phyloP scores from a whole-genome alignment of 2,797 vertebrate genomes.

The Sparidentex hasta region DNA sequence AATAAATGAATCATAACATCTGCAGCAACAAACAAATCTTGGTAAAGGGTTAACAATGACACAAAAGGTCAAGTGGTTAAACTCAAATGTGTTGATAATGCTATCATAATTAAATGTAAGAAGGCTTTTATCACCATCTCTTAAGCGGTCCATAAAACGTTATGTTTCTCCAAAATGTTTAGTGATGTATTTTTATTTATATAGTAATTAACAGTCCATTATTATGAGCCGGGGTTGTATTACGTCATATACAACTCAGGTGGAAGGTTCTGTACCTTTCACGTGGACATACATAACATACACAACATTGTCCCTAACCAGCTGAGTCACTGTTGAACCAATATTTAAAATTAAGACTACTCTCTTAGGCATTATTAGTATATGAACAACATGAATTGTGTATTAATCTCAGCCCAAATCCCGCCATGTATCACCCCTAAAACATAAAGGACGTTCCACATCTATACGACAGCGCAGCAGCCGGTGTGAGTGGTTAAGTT shows the following conservation, averaged over 20 bases:
- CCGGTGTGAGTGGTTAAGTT: constrained; percentile 55
- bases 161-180: no score
- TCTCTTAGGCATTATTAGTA: constrained; percentile 37
- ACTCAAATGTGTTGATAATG: no score
- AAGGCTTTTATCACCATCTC: no score
- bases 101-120: no score
- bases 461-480: constrained; percentile 28
- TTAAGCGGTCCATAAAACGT: no score
- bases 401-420: constrained; percentile 4
- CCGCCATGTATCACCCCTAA: constrained; percentile 8
- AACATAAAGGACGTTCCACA: constrained; percentile 46
- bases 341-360: constrained; percentile 29
- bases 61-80: no score
- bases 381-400: constrained; percentile 37
- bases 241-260: neutral
- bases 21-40: no score
- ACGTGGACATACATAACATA: neutral
- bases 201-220: neutral
- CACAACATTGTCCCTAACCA: constrained; percentile 5
- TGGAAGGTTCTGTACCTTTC: neutral
- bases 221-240: neutral
- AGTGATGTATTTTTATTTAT: no score
- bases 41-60: no score
- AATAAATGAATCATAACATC: no score
- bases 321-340: neutral